A percentile compares a stretch with the other conserved stretches of the same genome.
Conservation (phyloP, 2,113 vertebrate genomes). For the Hydrochoerus hydrochaeris region DNA sequence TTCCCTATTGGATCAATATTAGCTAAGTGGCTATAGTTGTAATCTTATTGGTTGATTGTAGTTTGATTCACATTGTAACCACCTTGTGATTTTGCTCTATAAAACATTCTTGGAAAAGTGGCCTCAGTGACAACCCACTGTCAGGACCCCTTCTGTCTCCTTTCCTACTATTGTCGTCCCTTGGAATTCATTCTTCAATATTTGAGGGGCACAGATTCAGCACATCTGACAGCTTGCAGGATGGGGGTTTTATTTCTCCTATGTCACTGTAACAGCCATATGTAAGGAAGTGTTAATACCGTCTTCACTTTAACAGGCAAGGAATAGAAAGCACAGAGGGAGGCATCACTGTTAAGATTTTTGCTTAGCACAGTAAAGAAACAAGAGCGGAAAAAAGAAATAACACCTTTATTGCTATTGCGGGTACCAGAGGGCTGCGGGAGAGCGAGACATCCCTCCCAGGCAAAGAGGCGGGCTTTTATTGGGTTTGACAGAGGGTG, state of each 20-base stretch:
- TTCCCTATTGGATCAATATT: neutral
- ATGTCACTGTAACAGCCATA: neutral
- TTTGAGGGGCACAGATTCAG: neutral
- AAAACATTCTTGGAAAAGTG: neutral
- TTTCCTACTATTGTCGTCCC: neutral
- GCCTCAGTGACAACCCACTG: neutral
- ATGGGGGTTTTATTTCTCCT: neutral
- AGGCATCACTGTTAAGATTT: too few species aligned
- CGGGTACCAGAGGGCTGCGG: too few species aligned
- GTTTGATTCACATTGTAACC: neutral
- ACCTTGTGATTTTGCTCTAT: neutral
- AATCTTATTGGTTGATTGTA: neutral
- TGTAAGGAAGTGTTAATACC: neutral
- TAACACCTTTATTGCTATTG: too few species aligned
- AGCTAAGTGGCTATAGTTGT: neutral
- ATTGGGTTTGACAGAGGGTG: too few species aligned
- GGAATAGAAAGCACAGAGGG: neutral
- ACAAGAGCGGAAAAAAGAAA: too few species aligned
- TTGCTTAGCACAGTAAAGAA: too few species aligned
- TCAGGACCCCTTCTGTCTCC: neutral
- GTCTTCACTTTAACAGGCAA: neutral
- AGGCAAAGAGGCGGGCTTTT: too few species aligned
- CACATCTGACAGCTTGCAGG: neutral
- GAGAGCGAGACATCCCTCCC: too few species aligned
- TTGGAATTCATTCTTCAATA: neutral